phyloP scores from a whole-genome alignment of 2,113 vertebrate species.

The Acrocephalus arundinaceus region DNA sequence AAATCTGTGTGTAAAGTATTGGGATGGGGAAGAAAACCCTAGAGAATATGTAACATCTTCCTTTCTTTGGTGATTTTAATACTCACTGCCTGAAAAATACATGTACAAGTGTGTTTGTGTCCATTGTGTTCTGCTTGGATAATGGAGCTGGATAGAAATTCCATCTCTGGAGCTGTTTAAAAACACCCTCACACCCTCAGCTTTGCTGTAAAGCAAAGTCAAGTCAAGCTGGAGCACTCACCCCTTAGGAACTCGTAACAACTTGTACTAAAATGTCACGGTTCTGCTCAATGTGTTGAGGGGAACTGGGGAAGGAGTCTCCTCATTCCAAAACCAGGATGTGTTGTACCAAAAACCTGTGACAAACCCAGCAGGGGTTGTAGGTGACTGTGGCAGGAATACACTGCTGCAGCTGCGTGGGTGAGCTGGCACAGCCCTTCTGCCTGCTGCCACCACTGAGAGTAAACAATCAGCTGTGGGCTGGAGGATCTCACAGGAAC shows the following conservation, averaged over 20 bases:
- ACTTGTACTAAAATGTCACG: neutral
- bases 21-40: neutral
- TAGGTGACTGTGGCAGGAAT: neutral
- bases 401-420: neutral
- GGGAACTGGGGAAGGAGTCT: neutral
- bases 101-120: neutral
- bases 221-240: neutral
- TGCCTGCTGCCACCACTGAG: neutral
- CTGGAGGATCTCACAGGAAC: neutral
- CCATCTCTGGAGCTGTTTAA: neutral
- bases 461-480: neutral
- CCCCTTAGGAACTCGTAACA: rapidly evolving
- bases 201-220: neutral
- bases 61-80: neutral
- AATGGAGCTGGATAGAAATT: neutral
- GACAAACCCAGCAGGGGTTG: neutral
- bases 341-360: neutral
- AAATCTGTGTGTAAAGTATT: rapidly evolving
- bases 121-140: neutral
- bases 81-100: neutral
- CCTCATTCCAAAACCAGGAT: neutral
- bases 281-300: neutral
- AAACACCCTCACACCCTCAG: neutral
- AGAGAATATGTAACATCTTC: rapidly evolving
- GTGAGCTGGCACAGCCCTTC: neutral